phyloP scores from a whole-genome alignment of 2,113 vertebrate species.

The Elachura formosa region DNA sequence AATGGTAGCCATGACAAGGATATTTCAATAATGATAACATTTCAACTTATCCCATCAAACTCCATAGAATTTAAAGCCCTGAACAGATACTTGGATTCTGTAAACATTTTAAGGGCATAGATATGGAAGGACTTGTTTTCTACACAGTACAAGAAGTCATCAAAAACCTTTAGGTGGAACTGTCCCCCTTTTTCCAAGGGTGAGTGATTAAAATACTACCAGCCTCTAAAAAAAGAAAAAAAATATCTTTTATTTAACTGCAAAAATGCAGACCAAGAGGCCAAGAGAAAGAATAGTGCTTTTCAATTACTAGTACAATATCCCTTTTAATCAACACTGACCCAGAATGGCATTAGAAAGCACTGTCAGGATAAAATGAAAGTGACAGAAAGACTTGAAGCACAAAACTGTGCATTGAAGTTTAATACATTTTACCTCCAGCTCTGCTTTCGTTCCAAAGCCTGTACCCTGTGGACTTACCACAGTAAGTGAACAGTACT shows the following conservation, averaged over 20 bases:
- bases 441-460: neutral
- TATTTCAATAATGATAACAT: neutral
- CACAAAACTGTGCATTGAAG: neutral
- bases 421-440: neutral
- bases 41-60: neutral
- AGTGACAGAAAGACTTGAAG: neutral
- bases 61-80: neutral
- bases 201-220: neutral
- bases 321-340: neutral
- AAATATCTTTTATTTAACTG: neutral
- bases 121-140: neutral
- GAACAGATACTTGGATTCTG: neutral
- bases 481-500: neutral
- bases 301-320: neutral
- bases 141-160: neutral
- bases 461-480: rapidly evolving
- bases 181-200: neutral
- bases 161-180: neutral
- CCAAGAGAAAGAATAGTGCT: neutral
- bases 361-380: neutral
- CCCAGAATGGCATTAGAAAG: neutral
- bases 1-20: neutral
- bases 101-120: neutral
- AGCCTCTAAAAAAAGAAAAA: neutral
- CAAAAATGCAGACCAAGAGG: neutral